Evolutionary conservation across 2,797 vertebrate genomes (phyloP).

Genomic region (Gymnoscopelus microlampas): DNA sequence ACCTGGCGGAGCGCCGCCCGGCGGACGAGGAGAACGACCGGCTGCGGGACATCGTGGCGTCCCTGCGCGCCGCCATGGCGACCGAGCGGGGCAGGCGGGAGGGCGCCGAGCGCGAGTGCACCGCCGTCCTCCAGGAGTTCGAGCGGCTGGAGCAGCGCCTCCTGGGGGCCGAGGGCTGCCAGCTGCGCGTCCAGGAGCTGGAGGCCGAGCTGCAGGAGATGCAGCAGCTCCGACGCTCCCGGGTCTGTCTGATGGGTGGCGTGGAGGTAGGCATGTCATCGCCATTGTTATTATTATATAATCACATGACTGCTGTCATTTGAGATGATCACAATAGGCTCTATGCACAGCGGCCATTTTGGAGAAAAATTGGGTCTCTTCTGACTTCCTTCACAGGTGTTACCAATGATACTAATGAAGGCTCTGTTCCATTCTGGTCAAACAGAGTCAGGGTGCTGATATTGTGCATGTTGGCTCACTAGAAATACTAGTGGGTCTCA

Average conservation of each 20-base stretch:
- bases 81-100: slow-evolving; percentile 90
- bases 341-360: no score
- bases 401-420: no score
- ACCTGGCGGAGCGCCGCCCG: slow-evolving; percentile 84
- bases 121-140: slow-evolving; percentile 89
- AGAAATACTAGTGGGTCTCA: no score
- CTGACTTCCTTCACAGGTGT: no score
- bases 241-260: slow-evolving; percentile 86
- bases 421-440: no score
- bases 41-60: slow-evolving; percentile 86
- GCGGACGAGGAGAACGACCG: slow-evolving; percentile 91
- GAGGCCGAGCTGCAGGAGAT: slow-evolving; percentile 97
- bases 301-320: no score
- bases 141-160: slow-evolving; percentile 91
- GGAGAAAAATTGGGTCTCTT: no score
- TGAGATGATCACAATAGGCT: no score
- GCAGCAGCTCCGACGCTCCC: slow-evolving; percentile 91
- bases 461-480: no score
- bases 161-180: slow-evolving; percentile 90
- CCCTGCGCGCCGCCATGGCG: slow-evolving; percentile 87
- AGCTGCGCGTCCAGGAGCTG: slow-evolving; percentile 91
- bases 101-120: slow-evolving; percentile 88
- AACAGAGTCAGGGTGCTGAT: no score
- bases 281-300: no score
- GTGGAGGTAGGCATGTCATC: slow-evolving; percentile 75